A percentile compares a stretch with the other conserved stretches of the same genome.
Conservation (phyloP, 2,888 invertebrate species). For the Gonocerus acuteangulatus region DNA sequence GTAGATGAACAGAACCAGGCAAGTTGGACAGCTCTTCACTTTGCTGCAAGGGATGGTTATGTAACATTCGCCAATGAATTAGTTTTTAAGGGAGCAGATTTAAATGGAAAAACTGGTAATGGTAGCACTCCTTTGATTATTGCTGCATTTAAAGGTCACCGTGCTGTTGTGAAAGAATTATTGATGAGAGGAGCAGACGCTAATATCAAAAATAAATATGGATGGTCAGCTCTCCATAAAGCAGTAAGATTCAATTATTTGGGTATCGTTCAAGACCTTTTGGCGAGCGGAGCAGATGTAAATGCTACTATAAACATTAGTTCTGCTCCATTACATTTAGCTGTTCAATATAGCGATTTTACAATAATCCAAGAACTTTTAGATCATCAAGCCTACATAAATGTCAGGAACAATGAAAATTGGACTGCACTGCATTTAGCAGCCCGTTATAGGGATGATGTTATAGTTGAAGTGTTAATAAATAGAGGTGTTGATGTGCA, state of each 20-base stretch:
- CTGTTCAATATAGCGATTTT: neutral
- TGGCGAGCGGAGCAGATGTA: neutral
- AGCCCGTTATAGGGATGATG: neutral
- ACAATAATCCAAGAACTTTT: neutral
- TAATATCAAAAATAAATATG: neutral
- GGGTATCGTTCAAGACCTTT: neutral
- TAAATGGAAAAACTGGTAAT: neutral
- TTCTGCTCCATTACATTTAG: neutral
- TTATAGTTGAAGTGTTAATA: neutral
- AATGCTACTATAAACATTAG: neutral
- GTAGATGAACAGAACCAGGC: too few species aligned
- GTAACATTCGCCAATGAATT: neutral
- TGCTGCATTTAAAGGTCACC: neutral
- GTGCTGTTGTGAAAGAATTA: neutral
- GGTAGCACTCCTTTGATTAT: neutral
- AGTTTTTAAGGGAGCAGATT: neutral
- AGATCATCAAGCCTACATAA: neutral
- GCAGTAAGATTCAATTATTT: neutral
- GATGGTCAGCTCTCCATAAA: neutral
- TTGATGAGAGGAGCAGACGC: neutral
- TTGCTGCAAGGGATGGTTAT: slow-evolving; percentile 1
- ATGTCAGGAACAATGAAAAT: neutral
- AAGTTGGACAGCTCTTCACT: neutral
- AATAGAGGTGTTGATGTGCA: neutral
- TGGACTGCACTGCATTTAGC: neutral